Base-by-base conservation (phyloP, 2,113 vertebrate species). In the Phoenicopterus ruber region DNA sequence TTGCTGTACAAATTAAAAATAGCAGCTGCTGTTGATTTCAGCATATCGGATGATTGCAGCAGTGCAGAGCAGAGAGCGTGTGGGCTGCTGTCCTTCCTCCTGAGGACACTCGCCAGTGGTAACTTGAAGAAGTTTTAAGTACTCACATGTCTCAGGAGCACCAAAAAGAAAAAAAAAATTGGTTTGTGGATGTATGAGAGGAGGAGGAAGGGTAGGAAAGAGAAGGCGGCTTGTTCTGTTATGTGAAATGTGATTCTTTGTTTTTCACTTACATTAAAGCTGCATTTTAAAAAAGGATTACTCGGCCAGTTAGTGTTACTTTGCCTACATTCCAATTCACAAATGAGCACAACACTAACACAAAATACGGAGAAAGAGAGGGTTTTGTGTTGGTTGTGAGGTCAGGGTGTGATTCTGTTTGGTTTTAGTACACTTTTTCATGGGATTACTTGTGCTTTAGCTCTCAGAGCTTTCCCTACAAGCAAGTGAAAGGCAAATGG, bases 21-120 rank as follows among this genome's bases (percentile, higher is more conserved):
- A 97, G 95, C 94, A 88, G 95, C 92, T 82, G 93, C 82, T 90
- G 66, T 79, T 86, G 76, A 19, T 88, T 85, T 82, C 79, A 50
- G 84, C 8, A 0, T 76, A 92, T 96, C 47, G 31, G 50, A 44
- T 96, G 85, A 58, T 83, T 54, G 88, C 54, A 73, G 92, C 42
- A 83, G 82, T 26, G 34, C 66, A 79, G 50, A 70, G 70, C 58
- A 63, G 52, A 52, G 57, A 66, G 76, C 0, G 0, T 69, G 58
- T 67, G 62, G 44, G 66, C 85, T 92, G 82, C 58, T 73, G n/a
- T 46, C 80, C 46, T 83, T 82, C 82, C 65, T 94, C 79, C 62
- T 31, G 49, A 92, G 82, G 79, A 79, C 70, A 19, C 82, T 91
- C 5, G 1, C 42, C 3, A 0, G 55, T 40, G 57, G 55, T 58